Conservation (phyloP, 2,113 vertebrate species). For the Charadrius vociferus region DNA sequence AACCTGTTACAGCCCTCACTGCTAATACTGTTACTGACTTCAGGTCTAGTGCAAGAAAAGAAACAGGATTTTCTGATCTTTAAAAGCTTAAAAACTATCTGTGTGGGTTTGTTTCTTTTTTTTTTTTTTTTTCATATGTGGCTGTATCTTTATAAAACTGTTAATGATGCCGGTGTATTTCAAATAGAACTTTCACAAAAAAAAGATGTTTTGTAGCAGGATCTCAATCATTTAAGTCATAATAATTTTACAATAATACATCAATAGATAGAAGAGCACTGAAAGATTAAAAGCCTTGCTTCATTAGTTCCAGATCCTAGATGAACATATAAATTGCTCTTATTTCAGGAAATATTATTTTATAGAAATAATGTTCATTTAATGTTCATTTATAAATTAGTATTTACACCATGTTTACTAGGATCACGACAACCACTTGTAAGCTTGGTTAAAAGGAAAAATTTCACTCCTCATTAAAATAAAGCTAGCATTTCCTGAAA, state of each 20-base stretch:
- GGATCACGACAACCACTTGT: not conserved
- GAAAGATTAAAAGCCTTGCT: not conserved
- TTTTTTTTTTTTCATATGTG: not conserved
- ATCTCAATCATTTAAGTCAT: not conserved
- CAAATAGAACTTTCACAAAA: not conserved
- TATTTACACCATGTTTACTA: not conserved
- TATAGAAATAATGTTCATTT: not conserved
- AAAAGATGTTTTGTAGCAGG: not conserved
- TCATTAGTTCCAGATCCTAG: not conserved
- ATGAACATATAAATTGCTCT: not conserved
- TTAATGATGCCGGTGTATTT: not conserved
- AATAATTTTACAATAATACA: not conserved
- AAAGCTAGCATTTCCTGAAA: not conserved
- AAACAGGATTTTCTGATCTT: not conserved
- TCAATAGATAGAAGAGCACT: not conserved
- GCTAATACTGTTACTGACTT: not conserved
- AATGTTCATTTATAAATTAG: not conserved
- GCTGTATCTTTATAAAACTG: not conserved
- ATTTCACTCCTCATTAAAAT: not conserved
- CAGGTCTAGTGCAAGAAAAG: not conserved
- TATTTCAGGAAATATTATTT: not conserved
- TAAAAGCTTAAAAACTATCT: not conserved
- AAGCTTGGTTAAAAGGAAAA: not conserved
- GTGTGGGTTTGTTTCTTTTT: rapidly evolving
- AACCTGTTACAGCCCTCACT: not conserved